Evolutionary conservation across 2,113 vertebrate genomes (phyloP).

Genomic region (Scytalopus superciliaris): DNA sequence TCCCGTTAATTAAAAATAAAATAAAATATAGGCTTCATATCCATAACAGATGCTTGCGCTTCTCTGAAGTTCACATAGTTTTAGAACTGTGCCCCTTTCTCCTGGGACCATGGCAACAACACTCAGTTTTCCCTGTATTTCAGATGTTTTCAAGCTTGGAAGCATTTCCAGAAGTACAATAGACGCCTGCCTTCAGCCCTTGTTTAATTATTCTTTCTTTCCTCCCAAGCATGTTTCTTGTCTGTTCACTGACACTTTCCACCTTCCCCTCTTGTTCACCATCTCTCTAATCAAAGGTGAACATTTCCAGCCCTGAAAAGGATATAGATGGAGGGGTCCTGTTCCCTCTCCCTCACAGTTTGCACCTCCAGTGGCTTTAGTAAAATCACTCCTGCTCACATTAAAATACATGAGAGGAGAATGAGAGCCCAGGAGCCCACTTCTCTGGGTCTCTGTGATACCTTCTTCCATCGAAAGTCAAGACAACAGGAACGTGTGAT

Average conservation of each 20-base stretch:
- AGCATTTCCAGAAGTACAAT: background rate
- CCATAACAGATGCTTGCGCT: background rate
- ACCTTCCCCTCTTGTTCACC: background rate
- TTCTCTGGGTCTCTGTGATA: background rate
- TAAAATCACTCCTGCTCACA: background rate
- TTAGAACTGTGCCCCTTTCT: background rate
- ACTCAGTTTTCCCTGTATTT: background rate
- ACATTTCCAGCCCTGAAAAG: background rate
- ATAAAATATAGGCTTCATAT: background rate
- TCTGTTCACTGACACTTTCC: background rate
- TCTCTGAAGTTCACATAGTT: background rate
- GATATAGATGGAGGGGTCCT: background rate
- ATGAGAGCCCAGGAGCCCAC: background rate
- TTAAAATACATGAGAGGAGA: background rate
- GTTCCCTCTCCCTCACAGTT: background rate
- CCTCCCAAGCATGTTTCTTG: background rate
- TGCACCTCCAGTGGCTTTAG: background rate
- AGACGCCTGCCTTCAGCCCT: background rate
- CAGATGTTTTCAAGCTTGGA: background rate
- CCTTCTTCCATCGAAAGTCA: background rate
- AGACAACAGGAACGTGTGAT: background rate
- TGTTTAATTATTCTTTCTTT: background rate
- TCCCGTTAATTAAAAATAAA: constrained; percentile 35
- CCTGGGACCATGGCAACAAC: background rate
- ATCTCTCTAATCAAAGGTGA: background rate